These are phyloP conservation scores for Eurois occulta DNA, from an alignment of 2,888 invertebrate species.

Conservation along the genomic window DNA sequence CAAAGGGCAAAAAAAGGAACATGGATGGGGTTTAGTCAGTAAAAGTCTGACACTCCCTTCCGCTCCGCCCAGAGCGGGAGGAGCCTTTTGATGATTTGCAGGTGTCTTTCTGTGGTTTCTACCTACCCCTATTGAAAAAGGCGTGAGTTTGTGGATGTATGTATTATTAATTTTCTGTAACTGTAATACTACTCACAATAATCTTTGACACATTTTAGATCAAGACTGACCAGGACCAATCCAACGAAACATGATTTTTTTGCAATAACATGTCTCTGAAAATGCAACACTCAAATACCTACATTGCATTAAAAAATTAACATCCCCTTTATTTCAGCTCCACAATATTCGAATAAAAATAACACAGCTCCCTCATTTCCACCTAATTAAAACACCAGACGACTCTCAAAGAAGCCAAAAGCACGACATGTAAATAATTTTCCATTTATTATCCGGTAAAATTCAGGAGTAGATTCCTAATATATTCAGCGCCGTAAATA, in stretches of 20 bases:
- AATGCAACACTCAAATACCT: not conserved
- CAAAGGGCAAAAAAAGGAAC: too few species aligned
- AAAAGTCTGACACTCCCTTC: too few species aligned
- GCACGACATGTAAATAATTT: conserved; percentile 67
- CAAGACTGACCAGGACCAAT: not conserved
- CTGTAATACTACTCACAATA: too few species aligned
- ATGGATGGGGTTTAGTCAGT: too few species aligned
- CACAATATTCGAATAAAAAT: conserved; percentile 6
- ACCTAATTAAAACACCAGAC: conserved; percentile 28
- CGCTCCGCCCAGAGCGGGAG: too few species aligned
- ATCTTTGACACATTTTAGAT: not conserved
- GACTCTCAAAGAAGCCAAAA: conserved; percentile 28
- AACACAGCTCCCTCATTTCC: conserved; percentile 11
- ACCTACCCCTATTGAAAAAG: too few species aligned
- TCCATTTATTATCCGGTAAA: conserved; percentile 71
- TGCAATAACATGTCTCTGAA: not conserved
- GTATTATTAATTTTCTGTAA: too few species aligned
- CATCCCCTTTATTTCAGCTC: not conserved
- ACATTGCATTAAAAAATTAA: not conserved
- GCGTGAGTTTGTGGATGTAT: too few species aligned
- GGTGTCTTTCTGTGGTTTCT: too few species aligned
- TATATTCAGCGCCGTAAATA: conserved; percentile 80
- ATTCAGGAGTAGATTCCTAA: conserved; percentile 75
- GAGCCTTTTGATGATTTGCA: too few species aligned
- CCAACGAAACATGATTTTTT: too few species aligned